Base-by-base conservation (phyloP, 2,797 vertebrate genomes). In the Babyrousa celebensis region DNA sequence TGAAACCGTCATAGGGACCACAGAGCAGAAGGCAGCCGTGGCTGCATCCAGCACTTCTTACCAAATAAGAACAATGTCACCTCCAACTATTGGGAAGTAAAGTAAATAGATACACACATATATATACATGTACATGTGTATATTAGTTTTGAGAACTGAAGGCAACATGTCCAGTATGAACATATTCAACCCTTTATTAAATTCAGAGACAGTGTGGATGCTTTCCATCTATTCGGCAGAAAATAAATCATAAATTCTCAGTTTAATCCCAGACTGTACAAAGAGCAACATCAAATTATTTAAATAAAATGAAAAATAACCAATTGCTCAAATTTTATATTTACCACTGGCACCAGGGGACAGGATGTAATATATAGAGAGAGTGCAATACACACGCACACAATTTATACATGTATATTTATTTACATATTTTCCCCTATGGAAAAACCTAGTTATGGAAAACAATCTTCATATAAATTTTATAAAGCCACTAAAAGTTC, bases 191-290 rank as follows among this genome's bases (percentile, higher is more conserved):
- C 3, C 58, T 89, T 96, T 43, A 25, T 17, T 36, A 88, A 75
- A 71, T 67, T 70, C 62, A 60, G 65, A 96, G 83, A 75, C 16
- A 25, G 0, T 3, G 3, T 14, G 11, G 68, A 40, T 62, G 20
- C 21, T 27, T 5, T 77, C 58, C n/a, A 32, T 15, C 15, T 40
- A 60, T 65, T 71, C 63, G 60, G 58, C 65, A 58, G 77, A 78
- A 92, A 79, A 71, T 20, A 86, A 63, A 74, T 48, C 67, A 94
- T 54, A 29, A 56, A 67, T 83, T 85, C 77, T 74, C 89, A 84
- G 27, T 74, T 79, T 65, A 56, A 52, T 52, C 14, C 58, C 23
- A 85, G 58, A 83, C 18, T n/a, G 9, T 25, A 17, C 18, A 74
- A 48, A 48, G 4, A 52, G 40, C 16, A 32, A 94, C 43, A 91